Evolutionary conservation across 2,113 vertebrate species (phyloP).

Genomic region (Dendropsophus ebraccatus): DNA sequence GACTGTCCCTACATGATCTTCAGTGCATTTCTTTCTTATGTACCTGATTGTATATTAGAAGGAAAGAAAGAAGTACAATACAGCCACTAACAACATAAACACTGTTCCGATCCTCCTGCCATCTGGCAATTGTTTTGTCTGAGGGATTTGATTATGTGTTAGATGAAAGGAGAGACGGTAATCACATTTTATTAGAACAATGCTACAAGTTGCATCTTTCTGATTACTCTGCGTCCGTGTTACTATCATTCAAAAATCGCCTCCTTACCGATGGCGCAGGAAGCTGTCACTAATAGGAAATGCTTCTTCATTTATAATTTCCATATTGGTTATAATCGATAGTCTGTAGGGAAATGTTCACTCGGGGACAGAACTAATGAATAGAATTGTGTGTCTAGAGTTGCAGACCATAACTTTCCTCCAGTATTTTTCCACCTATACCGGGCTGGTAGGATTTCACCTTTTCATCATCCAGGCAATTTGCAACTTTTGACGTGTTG

Average conservation of each 20-base stretch:
- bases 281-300: not conserved
- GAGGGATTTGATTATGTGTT: conserved; percentile 9
- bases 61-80: not conserved
- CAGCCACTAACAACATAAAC: not conserved
- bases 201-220: not conserved
- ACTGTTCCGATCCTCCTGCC: not conserved
- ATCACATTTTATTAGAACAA: conserved; percentile 14
- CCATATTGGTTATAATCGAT: not conserved
- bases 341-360: no score
- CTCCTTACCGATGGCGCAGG: not conserved
- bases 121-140: conserved; percentile 33
- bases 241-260: not conserved
- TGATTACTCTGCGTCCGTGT: not conserved
- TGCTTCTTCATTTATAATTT: not conserved
- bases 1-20: not conserved
- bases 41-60: not conserved
- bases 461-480: no score
- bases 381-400: no score
- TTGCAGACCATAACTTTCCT: no score
- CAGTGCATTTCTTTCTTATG: not conserved
- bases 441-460: no score
- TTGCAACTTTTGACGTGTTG: no score
- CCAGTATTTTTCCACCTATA: no score
- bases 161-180: conserved; percentile 4
- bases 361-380: no score